Percentiles rank a stretch among this genome's conserved stretches.
Conservation (phyloP, 2,113 vertebrate species). For the Bubo blakistoni region DNA sequence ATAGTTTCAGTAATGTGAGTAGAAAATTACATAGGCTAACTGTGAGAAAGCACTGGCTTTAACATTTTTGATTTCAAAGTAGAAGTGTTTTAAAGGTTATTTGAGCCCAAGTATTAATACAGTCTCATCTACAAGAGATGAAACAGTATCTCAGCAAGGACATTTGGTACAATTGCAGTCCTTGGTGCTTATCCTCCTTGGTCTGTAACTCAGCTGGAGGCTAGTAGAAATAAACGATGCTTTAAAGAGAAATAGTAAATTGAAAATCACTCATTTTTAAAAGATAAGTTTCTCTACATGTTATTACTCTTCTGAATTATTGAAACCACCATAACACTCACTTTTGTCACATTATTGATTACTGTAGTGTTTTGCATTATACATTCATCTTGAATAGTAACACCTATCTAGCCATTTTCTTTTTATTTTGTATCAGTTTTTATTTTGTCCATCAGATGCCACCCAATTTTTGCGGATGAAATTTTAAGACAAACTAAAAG, state of each 20-base stretch:
- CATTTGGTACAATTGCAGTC: background rate
- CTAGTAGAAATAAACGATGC: background rate
- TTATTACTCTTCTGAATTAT: background rate
- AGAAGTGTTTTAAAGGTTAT: background rate
- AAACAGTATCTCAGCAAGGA: slow-evolving; percentile 26
- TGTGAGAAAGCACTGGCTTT: background rate
- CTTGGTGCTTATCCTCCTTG: background rate
- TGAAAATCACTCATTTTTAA: slow-evolving; percentile 18
- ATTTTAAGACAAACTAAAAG: background rate
- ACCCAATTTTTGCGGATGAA: background rate
- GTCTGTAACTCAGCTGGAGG: slow-evolving; percentile 14
- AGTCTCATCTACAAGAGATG: background rate
- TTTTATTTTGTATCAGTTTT: background rate
- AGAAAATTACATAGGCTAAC: background rate
- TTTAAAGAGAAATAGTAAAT: background rate
- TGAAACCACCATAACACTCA: background rate
- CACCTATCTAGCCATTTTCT: background rate
- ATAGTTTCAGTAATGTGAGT: background rate
- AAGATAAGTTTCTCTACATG: background rate
- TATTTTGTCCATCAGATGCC: background rate
- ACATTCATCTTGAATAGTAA: background rate
- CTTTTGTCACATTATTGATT: background rate
- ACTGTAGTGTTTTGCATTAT: background rate
- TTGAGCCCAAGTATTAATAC: background rate
- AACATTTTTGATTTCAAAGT: background rate